Base-by-base conservation (phyloP, 2,888 invertebrate species). In the Uloborus plumipes region DNA sequence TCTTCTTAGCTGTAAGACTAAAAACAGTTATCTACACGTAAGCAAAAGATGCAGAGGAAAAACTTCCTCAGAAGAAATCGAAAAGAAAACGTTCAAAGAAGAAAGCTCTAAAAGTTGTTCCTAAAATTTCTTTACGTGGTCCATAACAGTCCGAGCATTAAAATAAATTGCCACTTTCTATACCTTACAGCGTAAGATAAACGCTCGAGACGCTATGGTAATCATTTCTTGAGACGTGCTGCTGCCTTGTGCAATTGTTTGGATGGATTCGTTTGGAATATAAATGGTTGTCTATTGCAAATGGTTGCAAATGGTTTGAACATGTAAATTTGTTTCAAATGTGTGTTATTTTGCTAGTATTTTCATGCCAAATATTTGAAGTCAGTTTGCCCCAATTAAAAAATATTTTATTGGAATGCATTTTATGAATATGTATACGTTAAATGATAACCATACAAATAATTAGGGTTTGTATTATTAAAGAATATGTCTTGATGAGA, bases 221-320 rank as follows among this genome's bases (percentile, higher is more conserved):
- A 78, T 71, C 71, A 78, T 78, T 78, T 65, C 65, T 78, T 51
- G 31, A 71, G 59, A 78, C 78, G 78, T 71, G 78, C 78, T 58
- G n/a, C 58, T 71, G 71, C 55, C 47, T 65, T 49, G 58, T 39
- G 71, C 58, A 55, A 65, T 65, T 58, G 65, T 71, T 77, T 64
- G 62, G 62, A 70, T 70, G 76, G 70, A 77, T 49, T 47, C n/a
- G 51, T 62, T 53, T 59, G 50, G 78, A 78, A 78, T 78, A 78
- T 71, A 78, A 78, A 78, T 78, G 49, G 71, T 50, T 14, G 15
- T n/a, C 47, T 71, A 78, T 70, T 71, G 78, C 64, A 78, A 78
- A 78, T 78, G 78, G 71, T 70, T 71, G 78, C 64, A 78, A 78
- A 78, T 78, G 78, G 71, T 26, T 64, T 55, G 65, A 65, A 39